These are phyloP conservation scores for Stenurella melanura DNA, from an alignment of 2,888 invertebrate species.

Conservation along the genomic window DNA sequence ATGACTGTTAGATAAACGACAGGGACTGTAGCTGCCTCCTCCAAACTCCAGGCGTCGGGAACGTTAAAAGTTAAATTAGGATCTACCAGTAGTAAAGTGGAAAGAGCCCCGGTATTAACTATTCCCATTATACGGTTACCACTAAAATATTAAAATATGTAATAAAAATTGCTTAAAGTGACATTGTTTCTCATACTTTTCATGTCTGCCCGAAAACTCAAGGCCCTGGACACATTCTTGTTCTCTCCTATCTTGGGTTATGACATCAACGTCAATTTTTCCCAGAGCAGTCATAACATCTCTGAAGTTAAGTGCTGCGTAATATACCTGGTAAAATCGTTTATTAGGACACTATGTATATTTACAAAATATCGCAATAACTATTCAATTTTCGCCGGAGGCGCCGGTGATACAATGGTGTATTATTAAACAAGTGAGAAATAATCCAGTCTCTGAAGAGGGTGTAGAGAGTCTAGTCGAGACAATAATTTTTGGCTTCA, in stretches of 20 bases:
- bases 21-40: conserved; percentile 78
- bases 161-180: no score
- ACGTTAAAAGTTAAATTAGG: conserved; percentile 73
- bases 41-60: conserved; percentile 76
- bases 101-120: conserved; percentile 75
- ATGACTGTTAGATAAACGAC: conserved; percentile 76
- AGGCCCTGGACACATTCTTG: conserved; percentile 82
- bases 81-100: conserved; percentile 75
- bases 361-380: no score
- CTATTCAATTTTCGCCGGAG: no score
- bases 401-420: no score
- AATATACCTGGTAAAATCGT: conserved; percentile 40
- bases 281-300: conserved; percentile 96
- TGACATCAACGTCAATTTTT: conserved; percentile 87
- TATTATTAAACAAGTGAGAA: no score
- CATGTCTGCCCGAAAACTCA: conserved; percentile 77
- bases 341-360: no score
- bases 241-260: conserved; percentile 78
- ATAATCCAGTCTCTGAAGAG: no score
- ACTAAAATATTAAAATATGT: conserved; percentile 48
- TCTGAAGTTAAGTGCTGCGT: conserved; percentile 72
- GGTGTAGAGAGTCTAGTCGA: no score
- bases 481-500: no score
- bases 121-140: conserved; percentile 72
- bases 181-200: background rate